A percentile compares a stretch with the other conserved stretches of the same genome.
These are phyloP conservation scores for Cyprinella venusta DNA, from an alignment of 2,797 vertebrate species.

Conservation along the genomic window DNA sequence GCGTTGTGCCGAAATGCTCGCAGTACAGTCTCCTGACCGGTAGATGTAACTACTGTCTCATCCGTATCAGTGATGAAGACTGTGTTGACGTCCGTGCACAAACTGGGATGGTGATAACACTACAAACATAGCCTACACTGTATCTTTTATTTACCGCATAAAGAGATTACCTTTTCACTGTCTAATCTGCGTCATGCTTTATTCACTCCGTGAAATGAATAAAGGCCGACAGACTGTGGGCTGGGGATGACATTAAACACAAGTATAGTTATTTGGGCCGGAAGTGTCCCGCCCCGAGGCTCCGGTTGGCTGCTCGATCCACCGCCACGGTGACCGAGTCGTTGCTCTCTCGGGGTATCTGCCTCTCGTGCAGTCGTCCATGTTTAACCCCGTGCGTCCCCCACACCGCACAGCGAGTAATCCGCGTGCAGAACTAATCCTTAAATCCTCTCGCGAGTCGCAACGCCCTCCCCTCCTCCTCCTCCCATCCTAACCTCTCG, in stretches of 20 bases:
- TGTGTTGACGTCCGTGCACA: slow-evolving; percentile 44
- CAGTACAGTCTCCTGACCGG: slow-evolving; percentile 39
- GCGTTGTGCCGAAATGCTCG: slow-evolving; percentile 17
- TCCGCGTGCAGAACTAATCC: slow-evolving; percentile 81
- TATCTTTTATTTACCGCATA: slow-evolving; percentile 46
- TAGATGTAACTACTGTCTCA: slow-evolving; percentile 50
- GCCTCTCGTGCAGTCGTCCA: slow-evolving; percentile 64
- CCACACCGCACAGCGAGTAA: slow-evolving; percentile 70
- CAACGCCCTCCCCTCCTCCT: slow-evolving; percentile 54
- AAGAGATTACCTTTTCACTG: slow-evolving; percentile 43
- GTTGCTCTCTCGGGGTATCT: slow-evolving; percentile 39
- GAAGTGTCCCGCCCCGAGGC: slow-evolving; percentile 13
- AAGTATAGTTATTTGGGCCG: slow-evolving; percentile 21
- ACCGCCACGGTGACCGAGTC: slow-evolving; percentile 29
- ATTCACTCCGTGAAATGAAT: slow-evolving; percentile 30
- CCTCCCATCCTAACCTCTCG: slow-evolving; percentile 19
- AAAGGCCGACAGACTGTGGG: neutral
- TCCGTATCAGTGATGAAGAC: slow-evolving; percentile 62
- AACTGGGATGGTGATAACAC: slow-evolving; percentile 40
- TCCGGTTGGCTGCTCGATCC: slow-evolving; percentile 40
- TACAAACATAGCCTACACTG: slow-evolving; percentile 7
- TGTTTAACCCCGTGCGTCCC: slow-evolving; percentile 74
- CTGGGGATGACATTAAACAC: slow-evolving; percentile 24
- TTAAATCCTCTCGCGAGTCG: slow-evolving; percentile 78
- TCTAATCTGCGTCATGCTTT: slow-evolving; percentile 48